Evolutionary conservation across 1,140 invertebrate species (phyloP), one percentile per base, ranked within the genome.

Genomic region (Eulimnadia texana): DNA sequence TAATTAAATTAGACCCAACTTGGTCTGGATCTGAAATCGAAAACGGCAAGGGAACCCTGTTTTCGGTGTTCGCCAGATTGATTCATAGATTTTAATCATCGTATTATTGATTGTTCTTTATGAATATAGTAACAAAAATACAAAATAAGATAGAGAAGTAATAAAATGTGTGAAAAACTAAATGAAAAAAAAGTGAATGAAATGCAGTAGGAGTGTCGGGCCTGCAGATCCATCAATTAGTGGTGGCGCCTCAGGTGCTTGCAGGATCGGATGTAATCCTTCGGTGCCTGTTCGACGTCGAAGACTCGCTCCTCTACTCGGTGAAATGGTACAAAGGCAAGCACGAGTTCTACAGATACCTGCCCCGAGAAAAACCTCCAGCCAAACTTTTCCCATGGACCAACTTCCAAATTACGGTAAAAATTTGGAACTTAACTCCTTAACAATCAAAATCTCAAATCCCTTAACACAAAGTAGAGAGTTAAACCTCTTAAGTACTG

Each of bases 271-370:
- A 79, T 57, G 84, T 80, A 22, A 78, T 77, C 22, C 73, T 90
- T 50, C 77, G 78, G 28, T 90, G 87, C 71, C 76, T 79, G 28
- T 87, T 85, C 75, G 81, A 86, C 69, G 72, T 86, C 63, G 81
- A 84, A 58, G 77, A 79, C 13, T 80, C 79, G 16, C 77, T 78
- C 3, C 76, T 88, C 23, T 87, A 86, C 73, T 83, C 82, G 1
- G 82, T 90, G 63, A 84, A 89, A 72, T 91, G 88, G 87, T 90
- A 90, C 68, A 78, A 85, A 56, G 87, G 84, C 10, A 74, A 71
- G 47, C 75, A 84, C 60, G 60, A 61, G 27, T 61, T 61, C 27
- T 61, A 61, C 51, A 27, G 60, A 33, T 51, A 61, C 29, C 25
- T 61, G 16, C 60, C 60, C 2, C 51, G 53, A n/a, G 60, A 61